Evolutionary conservation across 2,888 invertebrate species (phyloP).

Genomic region (Keiferia lycopersicella): DNA sequence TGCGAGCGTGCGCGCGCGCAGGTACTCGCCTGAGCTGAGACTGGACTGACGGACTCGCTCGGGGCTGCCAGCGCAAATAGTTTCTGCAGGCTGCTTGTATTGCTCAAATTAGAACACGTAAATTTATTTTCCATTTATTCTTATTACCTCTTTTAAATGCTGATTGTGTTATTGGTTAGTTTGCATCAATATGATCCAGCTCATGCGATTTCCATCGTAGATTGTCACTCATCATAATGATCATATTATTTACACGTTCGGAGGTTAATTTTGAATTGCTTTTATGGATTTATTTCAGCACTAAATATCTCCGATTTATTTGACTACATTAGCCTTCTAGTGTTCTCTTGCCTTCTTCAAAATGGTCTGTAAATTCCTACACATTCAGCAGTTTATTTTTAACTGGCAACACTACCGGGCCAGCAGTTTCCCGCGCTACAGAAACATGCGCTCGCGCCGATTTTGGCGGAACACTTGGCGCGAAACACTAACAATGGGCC

Average conservation of each 20-base stretch:
- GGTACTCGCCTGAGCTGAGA: constrained; percentile 49
- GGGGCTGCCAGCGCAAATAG: constrained; percentile 19
- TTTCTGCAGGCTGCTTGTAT: background rate
- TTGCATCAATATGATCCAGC: too few species aligned
- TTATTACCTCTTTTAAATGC: too few species aligned
- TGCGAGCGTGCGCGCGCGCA: constrained; percentile 61
- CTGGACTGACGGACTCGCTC: constrained; percentile 34
- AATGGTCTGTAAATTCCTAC: background rate
- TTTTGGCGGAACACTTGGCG: constrained; percentile 78
- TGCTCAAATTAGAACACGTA: background rate
- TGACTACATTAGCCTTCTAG: too few species aligned
- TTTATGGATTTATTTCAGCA: too few species aligned
- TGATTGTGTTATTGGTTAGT: too few species aligned
- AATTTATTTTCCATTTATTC: background rate
- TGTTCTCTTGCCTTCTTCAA: too few species aligned
- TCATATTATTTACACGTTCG: too few species aligned
- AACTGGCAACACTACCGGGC: constrained; percentile 36
- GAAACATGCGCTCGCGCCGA: constrained; percentile 62
- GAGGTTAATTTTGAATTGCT: too few species aligned
- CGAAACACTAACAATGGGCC: constrained; percentile 72
- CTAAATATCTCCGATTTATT: too few species aligned
- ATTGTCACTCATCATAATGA: too few species aligned
- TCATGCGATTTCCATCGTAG: too few species aligned
- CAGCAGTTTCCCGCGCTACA: constrained; percentile 66
- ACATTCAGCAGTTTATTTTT: background rate